Base-by-base conservation (phyloP, 2,888 invertebrate genomes). In the Hololepta plana region DNA sequence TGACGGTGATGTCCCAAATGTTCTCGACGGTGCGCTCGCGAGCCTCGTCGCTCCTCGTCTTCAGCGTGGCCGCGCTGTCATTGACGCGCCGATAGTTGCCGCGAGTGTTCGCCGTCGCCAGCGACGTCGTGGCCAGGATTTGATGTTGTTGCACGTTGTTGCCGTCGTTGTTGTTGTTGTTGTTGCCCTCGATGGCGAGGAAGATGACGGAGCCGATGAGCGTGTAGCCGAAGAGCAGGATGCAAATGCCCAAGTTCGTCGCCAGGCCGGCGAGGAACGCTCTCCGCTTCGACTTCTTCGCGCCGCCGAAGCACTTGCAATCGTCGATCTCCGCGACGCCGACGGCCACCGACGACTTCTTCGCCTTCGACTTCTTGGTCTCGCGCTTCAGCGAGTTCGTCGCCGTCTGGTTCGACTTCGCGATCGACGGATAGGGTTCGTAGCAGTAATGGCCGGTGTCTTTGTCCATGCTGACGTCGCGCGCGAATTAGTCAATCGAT, bases 1-100 rank as follows among this genome's bases (percentile, higher is more conserved):
- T 75, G 37, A 77, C 76, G 3, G 88, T 88, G 35, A 87, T 79
- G 51, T 85, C 77, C 88, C 88, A 88, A 46, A 90, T 81, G 53
- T 77, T 82, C 55, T 82, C 81, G 24, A 84, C 82, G 8, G 82
- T 79, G 44, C 62, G 62, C 23, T 66, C 64, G 23, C 73, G 57
- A 13, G 69, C 69, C 38, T 68, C 68, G 37, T 66, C 60, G 25
- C 60, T 58, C 33, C 51, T 53, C 36, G 55, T 46, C 29, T 43
- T 49, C 41, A 51, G 39, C 45, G 32, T 32, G 12, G 23, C 29
- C 3, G 21, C 26, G 23, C 33, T 35, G 14, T 32, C 23, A 16
- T 12, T 12, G 15, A 24, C 25, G 15, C 34, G 24, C 40, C 42
- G 35, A 42, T 36, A 35, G 16, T 33, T 34, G 17, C 34, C 27